phyloP scores from a whole-genome alignment of 2,113 vertebrate genomes.

The Electrona antarctica region DNA sequence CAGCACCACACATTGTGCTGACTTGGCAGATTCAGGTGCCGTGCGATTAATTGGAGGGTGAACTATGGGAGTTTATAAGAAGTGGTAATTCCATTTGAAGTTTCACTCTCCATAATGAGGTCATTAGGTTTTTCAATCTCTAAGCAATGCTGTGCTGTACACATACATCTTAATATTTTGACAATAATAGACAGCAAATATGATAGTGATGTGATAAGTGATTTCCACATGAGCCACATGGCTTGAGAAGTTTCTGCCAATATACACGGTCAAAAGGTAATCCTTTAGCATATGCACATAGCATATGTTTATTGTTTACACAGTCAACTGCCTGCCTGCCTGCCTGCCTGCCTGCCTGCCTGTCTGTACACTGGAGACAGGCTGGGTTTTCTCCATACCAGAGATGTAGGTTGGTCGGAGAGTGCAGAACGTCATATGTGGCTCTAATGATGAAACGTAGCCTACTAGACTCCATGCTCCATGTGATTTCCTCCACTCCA shows the following conservation, averaged over 20 bases:
- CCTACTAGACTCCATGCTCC: too few species aligned
- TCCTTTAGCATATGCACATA: neutral
- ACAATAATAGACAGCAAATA: slow-evolving; percentile 31
- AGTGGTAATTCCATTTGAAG: slow-evolving; percentile 26
- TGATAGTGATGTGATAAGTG: slow-evolving; percentile 8
- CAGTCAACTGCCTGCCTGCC: too few species aligned
- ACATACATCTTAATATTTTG: slow-evolving; percentile 25
- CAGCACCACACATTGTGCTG: slow-evolving; percentile 44
- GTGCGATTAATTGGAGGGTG: slow-evolving; percentile 40
- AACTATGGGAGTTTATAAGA: slow-evolving; percentile 45
- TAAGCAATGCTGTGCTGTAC: slow-evolving; percentile 26
- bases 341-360: too few species aligned
- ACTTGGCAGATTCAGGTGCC: slow-evolving; percentile 37
- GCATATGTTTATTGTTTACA: slow-evolving; percentile 3
- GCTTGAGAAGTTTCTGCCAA: slow-evolving; percentile 14
- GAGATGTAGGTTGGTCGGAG: too few species aligned
- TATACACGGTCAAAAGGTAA: slow-evolving; percentile 10
- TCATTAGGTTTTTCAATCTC: slow-evolving; percentile 29
- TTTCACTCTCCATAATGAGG: slow-evolving; percentile 31
- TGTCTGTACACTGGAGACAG: too few species aligned
- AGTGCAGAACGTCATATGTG: too few species aligned
- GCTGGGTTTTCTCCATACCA: too few species aligned
- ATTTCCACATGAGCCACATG: slow-evolving; percentile 52
- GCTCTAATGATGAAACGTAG: too few species aligned
- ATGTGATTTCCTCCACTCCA: too few species aligned